Conservation (phyloP, 1,140 invertebrate genomes). For the Eumeta japonica region DNA sequence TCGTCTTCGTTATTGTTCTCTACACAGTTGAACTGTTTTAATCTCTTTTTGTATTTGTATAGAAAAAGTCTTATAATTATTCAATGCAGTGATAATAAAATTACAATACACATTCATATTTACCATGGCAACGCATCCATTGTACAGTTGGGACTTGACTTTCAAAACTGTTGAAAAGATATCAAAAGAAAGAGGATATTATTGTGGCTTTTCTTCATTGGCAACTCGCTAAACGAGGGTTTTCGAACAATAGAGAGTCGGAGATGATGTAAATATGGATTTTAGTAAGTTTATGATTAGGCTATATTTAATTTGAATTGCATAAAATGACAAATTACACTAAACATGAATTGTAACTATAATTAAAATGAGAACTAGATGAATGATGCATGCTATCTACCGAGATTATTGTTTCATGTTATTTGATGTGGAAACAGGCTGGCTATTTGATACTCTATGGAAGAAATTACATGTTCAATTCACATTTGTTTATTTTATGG, state of each 20-base stretch:
- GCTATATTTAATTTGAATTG: constrained; percentile 2
- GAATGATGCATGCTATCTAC: constrained; percentile 59
- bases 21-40: too few relatives aligned
- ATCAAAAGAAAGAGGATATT: constrained; percentile 69
- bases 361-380: constrained; percentile 63
- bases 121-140: too few relatives aligned
- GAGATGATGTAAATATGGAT: constrained; percentile 64
- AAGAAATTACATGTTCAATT: too few relatives aligned
- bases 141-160: constrained; percentile 75
- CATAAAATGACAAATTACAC: not conserved
- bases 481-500: too few relatives aligned
- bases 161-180: constrained; percentile 63
- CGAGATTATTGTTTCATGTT: constrained; percentile 67
- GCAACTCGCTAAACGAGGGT: constrained; percentile 67
- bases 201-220: constrained; percentile 70
- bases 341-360: not conserved
- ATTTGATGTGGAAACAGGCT: too few relatives aligned
- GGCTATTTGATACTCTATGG: constrained; percentile 66
- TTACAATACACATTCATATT: too few relatives aligned
- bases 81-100: too few relatives aligned
- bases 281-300: too few relatives aligned
- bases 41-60: too few relatives aligned
- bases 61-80: too few relatives aligned
- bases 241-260: constrained; percentile 72
- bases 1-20: too few relatives aligned